Evolutionary conservation across 2,888 invertebrate species (phyloP).

Genomic region (Pollenia labialis): DNA sequence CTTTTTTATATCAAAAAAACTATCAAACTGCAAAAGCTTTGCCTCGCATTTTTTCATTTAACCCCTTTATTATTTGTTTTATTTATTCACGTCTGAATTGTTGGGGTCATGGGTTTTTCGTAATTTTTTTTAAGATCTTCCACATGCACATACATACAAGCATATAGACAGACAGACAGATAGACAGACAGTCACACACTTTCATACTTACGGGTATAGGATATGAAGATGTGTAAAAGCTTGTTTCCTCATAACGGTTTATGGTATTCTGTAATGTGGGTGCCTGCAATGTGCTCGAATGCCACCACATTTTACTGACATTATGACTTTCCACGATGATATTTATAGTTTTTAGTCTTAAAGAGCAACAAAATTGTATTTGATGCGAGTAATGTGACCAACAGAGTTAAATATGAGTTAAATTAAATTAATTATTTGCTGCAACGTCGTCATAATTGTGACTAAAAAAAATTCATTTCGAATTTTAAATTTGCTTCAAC

Average conservation of each 20-base stretch:
- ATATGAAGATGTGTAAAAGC: constrained; percentile 43
- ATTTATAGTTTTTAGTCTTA: constrained; percentile 65
- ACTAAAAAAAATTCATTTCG: too few species aligned
- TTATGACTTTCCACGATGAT: constrained; percentile 71
- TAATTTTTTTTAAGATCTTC: constrained; percentile 1
- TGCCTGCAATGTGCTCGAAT: constrained; percentile 62
- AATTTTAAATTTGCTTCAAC: too few species aligned
- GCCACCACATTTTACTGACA: constrained; percentile 72
- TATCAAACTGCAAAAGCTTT: not conserved
- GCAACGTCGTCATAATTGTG: too few species aligned
- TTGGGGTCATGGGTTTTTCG: constrained; percentile 40
- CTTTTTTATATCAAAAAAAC: not conserved
- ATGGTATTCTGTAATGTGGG: constrained; percentile 68
- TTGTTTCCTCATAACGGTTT: constrained; percentile 63
- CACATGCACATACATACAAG: not conserved
- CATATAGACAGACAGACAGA: not conserved
- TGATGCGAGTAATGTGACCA: constrained; percentile 32
- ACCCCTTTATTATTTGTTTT: not conserved
- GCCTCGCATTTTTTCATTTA: not conserved
- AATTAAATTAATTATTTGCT: too few species aligned
- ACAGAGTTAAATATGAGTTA: not conserved
- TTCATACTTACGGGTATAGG: not conserved
- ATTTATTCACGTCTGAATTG: not conserved
- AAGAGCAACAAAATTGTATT: constrained; percentile 18
- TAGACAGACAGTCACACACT: not conserved